Base-by-base conservation (phyloP, 1,140 invertebrate species). In the Bombus terrestris region DNA sequence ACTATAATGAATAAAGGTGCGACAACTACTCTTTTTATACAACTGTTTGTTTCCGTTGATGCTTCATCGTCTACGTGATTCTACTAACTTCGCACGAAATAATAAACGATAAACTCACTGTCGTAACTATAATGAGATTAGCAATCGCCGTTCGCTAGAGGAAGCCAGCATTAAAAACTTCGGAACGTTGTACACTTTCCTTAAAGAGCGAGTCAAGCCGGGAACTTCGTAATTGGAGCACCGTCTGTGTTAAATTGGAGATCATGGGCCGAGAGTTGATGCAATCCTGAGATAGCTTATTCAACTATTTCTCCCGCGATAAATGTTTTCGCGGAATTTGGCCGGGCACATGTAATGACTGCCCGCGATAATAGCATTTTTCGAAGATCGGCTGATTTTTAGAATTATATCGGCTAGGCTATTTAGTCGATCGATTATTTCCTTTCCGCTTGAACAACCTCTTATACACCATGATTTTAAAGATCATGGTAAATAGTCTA, bases 21-120 rank as follows among this genome's bases (percentile, higher is more conserved):
- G 18, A 22, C 0, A 22, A 53, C 1, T 53, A 53, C 47, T 53
- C 18, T 53, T 22, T 53, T 53, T 53, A 53, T 53, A 22, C 5
- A 22, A 53, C 5, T 22, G 3, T 15, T 25, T 25, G 5, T 1
- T 28, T 72, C 3, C 69, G 25, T 71, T 35, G 22, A 25, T 22
- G 37, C 28, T 8, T 28, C 43, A 43, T 57, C n/a, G 15, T 43
- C 35, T 5, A n/a, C 37, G 47, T 47, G 43, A 53, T 84, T 47
- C 74, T 12, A 28, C 47, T 71, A 32, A 22, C 47, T 43, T 18
- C 28, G 47, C 81, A 35, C 59, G 62, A 71, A 78, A 79, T 84
- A 84, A 84, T 71, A 84, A 84, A 84, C 75, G 66, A 79, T 79
- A 79, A 79, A 84, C 82, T 84, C 39, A 47, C 72, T 62, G 72